A percentile compares a stretch with the other conserved stretches of the same genome.
Evolutionary conservation across 2,113 vertebrate species (phyloP).

Genomic region (Bothrops jararaca): DNA sequence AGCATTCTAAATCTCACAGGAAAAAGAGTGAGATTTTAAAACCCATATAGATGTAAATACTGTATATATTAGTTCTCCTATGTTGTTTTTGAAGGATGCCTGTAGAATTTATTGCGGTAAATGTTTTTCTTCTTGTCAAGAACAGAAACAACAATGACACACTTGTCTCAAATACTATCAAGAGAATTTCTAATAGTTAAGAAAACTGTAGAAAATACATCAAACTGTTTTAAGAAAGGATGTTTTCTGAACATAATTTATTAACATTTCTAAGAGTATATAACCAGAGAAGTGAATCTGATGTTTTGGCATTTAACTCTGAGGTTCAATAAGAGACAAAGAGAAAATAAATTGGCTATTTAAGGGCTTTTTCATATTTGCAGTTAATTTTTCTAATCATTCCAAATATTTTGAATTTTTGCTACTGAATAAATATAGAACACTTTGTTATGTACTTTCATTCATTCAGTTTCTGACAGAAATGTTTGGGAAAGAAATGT

Average conservation of each 20-base stretch:
- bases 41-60: slow-evolving; percentile 25
- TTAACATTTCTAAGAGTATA: slow-evolving; percentile 34
- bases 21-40: slow-evolving; percentile 35
- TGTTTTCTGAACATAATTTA: slow-evolving; percentile 25
- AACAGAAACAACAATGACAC: slow-evolving; percentile 36
- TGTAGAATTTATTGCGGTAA: slow-evolving; percentile 50
- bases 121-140: slow-evolving; percentile 50
- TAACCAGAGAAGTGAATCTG: slow-evolving; percentile 34
- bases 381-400: neutral
- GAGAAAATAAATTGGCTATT: neutral
- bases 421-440: neutral
- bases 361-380: neutral
- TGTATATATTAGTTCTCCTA: slow-evolving; percentile 43
- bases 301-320: slow-evolving; percentile 22
- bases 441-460: neutral
- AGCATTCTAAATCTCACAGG: slow-evolving; percentile 44
- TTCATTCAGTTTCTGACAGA: neutral
- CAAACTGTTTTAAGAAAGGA: slow-evolving; percentile 36
- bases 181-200: slow-evolving; percentile 51
- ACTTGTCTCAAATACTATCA: slow-evolving; percentile 40
- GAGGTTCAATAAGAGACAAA: neutral
- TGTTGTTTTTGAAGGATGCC: slow-evolving; percentile 52
- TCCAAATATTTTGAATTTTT: neutral
- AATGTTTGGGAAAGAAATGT: neutral
- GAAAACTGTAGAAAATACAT: slow-evolving; percentile 39